Evolutionary conservation across 2,888 invertebrate genomes (phyloP), one percentile per base, ranked within the genome.

Genomic region (Agrotis puta): DNA sequence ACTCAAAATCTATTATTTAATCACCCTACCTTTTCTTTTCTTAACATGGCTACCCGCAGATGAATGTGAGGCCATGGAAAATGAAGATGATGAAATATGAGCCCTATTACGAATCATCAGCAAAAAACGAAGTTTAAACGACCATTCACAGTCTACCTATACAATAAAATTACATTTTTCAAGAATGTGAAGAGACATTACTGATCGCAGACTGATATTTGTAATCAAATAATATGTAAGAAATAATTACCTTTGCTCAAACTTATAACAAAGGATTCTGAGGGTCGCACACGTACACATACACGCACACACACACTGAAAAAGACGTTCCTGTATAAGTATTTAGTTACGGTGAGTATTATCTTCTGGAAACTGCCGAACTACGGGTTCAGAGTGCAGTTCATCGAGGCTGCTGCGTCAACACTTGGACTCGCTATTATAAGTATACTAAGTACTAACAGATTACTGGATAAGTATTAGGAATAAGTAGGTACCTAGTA

Each of bases 1-100:
- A 67, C 39, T 67, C 16, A 22, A 64, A 51, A 59, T 80, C 27
- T 80, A 58, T 78, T 80, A 78, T 80, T 78, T 77, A 14, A 43
- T 64, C 20, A 53, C 80, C 80, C 68, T 22, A 47, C n/a, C 3
- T 51, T 22, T 47, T n/a, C n/a, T n/a, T 74, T 39, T 33, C n/a
- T 22, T 20, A 45, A 39, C 16, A 43, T 20, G 7, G 22, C 7
- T 43, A 45, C 39, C 2, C 48, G 14, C 20, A 48, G 33, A 53
- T 11, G 39, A 39, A 39, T 9, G 39, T 39, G 39, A 39, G 39
- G 39, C 39, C 39, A 39, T 39, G 39, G 39, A 11, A 39, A 39
- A 39, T 39, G 39, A 39, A 20, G n/a, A 47, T 24, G 5, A n/a
- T 22, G 4, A 18, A 33, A 24, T 39, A 14, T 51, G 11, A 51